Conservation (phyloP, 2,797 vertebrate species). For the Loris lydekkerianus region DNA sequence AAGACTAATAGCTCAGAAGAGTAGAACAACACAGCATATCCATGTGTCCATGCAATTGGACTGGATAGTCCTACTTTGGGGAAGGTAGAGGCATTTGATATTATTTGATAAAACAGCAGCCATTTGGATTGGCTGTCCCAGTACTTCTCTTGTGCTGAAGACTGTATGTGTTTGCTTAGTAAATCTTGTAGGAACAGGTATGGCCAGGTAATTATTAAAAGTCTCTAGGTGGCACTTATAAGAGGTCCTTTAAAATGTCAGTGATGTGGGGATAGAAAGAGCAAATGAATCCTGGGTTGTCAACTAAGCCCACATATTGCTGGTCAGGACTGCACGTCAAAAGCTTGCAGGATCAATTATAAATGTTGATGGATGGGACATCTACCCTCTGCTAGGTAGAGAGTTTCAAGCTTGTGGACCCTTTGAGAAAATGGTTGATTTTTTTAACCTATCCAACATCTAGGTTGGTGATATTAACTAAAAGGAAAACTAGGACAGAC, state of each 20-base stretch:
- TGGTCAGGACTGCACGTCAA: neutral
- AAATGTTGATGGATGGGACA: neutral
- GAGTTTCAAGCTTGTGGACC: neutral
- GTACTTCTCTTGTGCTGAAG: neutral
- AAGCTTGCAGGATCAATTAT: neutral
- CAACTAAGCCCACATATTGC: neutral
- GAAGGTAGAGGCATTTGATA: neutral
- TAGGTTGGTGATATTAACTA: conserved; percentile 39
- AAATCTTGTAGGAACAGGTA: neutral
- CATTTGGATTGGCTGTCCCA: neutral
- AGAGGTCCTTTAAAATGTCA: neutral
- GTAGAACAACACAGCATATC: neutral
- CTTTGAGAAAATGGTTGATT: neutral
- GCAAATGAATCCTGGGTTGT: neutral
- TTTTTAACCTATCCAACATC: neutral
- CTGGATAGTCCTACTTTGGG: neutral
- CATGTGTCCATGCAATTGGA: neutral
- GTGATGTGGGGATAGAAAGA: neutral
- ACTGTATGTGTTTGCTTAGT: neutral
- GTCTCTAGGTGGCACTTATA: neutral
- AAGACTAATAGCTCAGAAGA: neutral
- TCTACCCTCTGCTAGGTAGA: neutral
- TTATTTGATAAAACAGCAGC: neutral
- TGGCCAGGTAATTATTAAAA: neutral
- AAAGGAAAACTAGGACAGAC: conserved; percentile 65